Evolutionary conservation across 2,888 invertebrate species (phyloP).

Genomic region (Chymomyza amoena): DNA sequence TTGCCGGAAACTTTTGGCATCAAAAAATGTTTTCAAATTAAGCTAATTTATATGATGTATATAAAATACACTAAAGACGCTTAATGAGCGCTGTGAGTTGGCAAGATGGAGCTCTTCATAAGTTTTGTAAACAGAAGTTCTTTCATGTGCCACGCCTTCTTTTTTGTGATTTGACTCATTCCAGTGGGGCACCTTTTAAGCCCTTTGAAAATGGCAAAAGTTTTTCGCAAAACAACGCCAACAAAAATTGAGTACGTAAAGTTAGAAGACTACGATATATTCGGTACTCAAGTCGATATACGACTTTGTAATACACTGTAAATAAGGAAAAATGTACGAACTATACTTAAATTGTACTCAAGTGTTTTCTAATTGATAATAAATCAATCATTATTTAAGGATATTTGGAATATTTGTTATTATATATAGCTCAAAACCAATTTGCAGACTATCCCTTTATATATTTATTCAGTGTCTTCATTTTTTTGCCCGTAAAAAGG

Average conservation of each 20-base stretch:
- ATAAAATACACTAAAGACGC: slow-evolving; percentile 70
- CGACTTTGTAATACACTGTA: no score
- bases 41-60: slow-evolving; percentile 64
- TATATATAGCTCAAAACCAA: no score
- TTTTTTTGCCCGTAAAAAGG: no score
- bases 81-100: slow-evolving; percentile 54
- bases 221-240: slow-evolving; percentile 29
- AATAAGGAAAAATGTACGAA: no score
- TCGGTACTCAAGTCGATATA: no score
- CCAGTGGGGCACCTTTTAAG: slow-evolving; percentile 50
- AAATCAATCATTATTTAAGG: no score
- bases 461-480: no score
- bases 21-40: slow-evolving; percentile 72
- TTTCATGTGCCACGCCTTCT: slow-evolving; percentile 17
- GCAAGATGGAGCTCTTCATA: slow-evolving; percentile 1
- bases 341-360: no score
- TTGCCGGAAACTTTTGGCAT: slow-evolving; percentile 65
- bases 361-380: no score
- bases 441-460: no score
- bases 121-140: slow-evolving; percentile 30
- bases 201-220: slow-evolving; percentile 59
- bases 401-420: no score
- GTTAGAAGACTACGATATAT: no score
- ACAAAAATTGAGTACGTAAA: not conserved
- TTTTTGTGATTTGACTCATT: slow-evolving; percentile 34